phyloP scores from a whole-genome alignment of 2,888 invertebrate genomes.

The Imbricaverruca yamaguchii region DNA sequence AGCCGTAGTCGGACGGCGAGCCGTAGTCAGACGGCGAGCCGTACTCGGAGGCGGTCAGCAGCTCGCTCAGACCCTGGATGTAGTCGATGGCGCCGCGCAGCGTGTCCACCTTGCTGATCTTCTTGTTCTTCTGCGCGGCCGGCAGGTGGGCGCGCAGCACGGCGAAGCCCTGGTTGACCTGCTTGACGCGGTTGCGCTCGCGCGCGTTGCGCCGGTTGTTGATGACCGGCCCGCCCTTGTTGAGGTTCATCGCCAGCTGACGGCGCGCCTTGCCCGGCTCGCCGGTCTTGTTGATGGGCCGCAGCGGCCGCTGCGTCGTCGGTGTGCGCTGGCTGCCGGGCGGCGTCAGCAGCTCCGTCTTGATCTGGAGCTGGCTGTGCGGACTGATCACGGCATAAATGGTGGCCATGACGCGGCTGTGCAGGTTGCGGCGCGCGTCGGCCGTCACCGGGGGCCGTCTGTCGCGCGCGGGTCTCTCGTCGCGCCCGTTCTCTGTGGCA shows the following conservation, averaged over 20 bases:
- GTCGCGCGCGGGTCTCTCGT: too few relatives aligned
- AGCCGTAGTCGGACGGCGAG: background rate
- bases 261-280: background rate
- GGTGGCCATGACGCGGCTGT: background rate
- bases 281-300: background rate
- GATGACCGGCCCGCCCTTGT: constrained; percentile 54
- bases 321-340: background rate
- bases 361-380: background rate
- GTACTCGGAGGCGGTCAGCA: constrained; percentile 44
- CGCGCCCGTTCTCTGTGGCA: background rate
- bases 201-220: constrained; percentile 86
- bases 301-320: background rate
- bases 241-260: constrained; percentile 7
- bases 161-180: constrained; percentile 91
- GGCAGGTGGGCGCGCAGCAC: constrained; percentile 82
- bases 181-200: constrained; percentile 87
- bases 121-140: constrained; percentile 40
- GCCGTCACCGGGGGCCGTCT: too few relatives aligned
- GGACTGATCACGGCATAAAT: constrained; percentile 4
- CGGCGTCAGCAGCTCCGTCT: background rate
- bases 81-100: constrained; percentile 82
- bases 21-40: background rate
- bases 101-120: constrained; percentile 55
- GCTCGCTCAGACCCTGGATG: constrained; percentile 67
- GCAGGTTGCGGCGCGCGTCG: background rate